Percentiles rank a stretch among this genome's conserved stretches.
Evolutionary conservation across 2,113 vertebrate genomes (phyloP).

Genomic region (Hippolais icterina): DNA sequence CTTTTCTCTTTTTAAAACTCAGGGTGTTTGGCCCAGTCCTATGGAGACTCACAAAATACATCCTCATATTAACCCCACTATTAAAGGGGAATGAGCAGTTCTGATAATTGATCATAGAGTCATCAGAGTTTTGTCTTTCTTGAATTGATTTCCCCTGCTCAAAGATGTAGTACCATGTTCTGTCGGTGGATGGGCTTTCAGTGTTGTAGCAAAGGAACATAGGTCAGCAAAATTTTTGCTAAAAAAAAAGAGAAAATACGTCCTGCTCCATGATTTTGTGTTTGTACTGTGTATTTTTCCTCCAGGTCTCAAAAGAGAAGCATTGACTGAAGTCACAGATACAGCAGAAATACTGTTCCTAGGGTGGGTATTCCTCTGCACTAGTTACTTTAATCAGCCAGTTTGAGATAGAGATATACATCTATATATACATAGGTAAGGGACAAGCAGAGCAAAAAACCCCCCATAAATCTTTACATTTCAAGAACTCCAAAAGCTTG

Average conservation of each 20-base stretch:
- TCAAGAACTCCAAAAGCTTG: not conserved
- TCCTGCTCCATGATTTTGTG: not conserved
- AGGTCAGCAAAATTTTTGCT: not conserved
- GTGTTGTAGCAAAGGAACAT: not conserved
- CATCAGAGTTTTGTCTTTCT: not conserved
- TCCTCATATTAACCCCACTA: not conserved
- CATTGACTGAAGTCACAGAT: not conserved
- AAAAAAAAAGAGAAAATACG: not conserved
- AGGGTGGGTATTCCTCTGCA: not conserved
- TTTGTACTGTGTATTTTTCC: constrained; percentile 1
- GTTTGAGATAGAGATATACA: not conserved
- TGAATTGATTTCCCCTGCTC: not conserved
- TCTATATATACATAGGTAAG: not conserved
- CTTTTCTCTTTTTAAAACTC: not conserved
- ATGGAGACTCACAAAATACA: not conserved
- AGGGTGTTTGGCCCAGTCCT: not conserved
- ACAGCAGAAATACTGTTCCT: not conserved
- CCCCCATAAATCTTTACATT: not conserved
- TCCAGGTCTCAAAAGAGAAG: not conserved
- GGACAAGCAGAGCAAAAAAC: not conserved
- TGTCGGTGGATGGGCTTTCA: not conserved
- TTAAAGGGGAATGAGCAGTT: not conserved
- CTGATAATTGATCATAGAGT: not conserved
- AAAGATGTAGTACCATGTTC: not conserved
- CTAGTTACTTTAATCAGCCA: not conserved